phyloP scores from a whole-genome alignment of 2,888 invertebrate genomes.

The Axea sp. region DNA sequence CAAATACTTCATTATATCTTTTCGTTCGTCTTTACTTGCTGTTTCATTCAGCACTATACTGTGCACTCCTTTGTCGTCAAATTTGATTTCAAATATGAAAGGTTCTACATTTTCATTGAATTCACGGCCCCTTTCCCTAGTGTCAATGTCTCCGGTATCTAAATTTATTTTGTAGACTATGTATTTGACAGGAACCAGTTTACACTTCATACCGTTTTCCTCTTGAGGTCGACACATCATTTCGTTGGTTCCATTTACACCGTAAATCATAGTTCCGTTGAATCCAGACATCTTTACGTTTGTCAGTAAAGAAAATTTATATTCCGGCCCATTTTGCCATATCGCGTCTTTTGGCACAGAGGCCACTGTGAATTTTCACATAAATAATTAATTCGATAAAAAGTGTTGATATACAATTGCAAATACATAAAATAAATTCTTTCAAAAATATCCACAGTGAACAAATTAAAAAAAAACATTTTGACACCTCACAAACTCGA shows the following conservation, averaged over 20 bases:
- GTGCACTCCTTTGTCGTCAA: constrained; percentile 2
- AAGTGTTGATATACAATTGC: too few relatives aligned
- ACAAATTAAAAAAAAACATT: too few relatives aligned
- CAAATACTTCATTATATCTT: not conserved
- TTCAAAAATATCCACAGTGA: too few relatives aligned
- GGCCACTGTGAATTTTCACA: not conserved
- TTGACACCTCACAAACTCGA: too few relatives aligned
- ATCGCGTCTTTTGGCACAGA: not conserved
- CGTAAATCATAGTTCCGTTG: not conserved
- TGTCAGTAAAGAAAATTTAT: not conserved
- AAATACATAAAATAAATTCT: too few relatives aligned
- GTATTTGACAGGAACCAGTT: too few relatives aligned
- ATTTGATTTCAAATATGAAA: constrained; percentile 6
- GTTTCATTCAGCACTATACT: not conserved
- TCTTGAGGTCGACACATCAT: not conserved
- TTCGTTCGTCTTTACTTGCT: not conserved
- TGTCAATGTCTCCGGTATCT: too few relatives aligned
- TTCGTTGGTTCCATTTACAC: constrained; percentile 1
- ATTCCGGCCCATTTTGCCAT: constrained; percentile 1
- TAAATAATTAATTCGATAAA: too few relatives aligned
- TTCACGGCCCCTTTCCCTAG: too few relatives aligned
- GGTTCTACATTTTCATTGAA: too few relatives aligned
- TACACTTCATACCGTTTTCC: not conserved
- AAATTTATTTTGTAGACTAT: too few relatives aligned
- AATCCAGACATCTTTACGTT: not conserved